Conservation (phyloP, 2,888 invertebrate genomes). For the Calliphora vomitoria region DNA sequence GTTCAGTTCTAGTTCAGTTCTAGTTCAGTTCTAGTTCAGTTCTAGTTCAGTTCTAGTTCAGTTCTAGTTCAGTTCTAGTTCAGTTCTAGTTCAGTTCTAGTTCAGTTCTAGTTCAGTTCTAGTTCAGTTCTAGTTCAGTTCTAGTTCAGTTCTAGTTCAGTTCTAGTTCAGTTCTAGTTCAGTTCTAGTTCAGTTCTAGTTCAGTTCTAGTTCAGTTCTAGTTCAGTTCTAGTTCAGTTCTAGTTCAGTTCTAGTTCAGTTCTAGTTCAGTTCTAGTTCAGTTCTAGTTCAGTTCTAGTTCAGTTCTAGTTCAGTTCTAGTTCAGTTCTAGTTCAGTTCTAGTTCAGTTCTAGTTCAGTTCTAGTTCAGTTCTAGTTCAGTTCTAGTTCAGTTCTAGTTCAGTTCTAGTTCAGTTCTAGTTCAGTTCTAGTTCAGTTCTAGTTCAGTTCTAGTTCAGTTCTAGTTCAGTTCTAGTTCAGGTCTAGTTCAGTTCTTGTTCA, state of each 20-base stretch:
- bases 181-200: constrained; percentile 3
- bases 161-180: neutral
- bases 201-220: constrained; percentile 1
- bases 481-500: too few relatives aligned
- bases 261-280: constrained; percentile 6
- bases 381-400: neutral
- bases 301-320: constrained; percentile 19
- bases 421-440: too few relatives aligned
- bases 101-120: neutral
- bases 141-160: constrained; percentile 6
- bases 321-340: constrained; percentile 12
- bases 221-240: constrained; percentile 10
- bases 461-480: too few relatives aligned
- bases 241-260: constrained; percentile 3
- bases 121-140: constrained; percentile 7
- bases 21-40: constrained; percentile 13
- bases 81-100: too few relatives aligned
- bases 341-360: constrained; percentile 1
- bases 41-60: neutral
- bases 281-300: constrained; percentile 5
- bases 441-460: too few relatives aligned
- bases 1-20: constrained; percentile 13
- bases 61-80: too few relatives aligned
- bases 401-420: neutral
- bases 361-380: neutral